Evolutionary conservation across 2,888 invertebrate species (phyloP).

Genomic region (Netelia inedita): DNA sequence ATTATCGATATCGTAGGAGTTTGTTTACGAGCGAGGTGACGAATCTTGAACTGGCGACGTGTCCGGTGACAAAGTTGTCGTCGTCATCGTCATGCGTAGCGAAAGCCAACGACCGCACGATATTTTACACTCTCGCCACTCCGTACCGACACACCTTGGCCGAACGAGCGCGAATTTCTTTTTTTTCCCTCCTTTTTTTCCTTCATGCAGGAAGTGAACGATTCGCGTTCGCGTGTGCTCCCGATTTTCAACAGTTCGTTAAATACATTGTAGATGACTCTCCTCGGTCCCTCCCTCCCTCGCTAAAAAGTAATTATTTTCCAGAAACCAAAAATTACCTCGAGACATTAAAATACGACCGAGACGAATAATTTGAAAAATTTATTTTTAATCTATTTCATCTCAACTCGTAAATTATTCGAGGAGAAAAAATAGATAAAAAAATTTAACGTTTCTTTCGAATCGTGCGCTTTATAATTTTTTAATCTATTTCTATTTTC

Average conservation of each 20-base stretch:
- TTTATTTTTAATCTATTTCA: too few relatives aligned
- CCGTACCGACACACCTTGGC: neutral
- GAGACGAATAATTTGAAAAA: too few relatives aligned
- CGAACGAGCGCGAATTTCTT: slow-evolving; percentile 16
- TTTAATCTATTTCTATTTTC: too few relatives aligned
- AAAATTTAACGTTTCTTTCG: too few relatives aligned
- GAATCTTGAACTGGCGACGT: slow-evolving; percentile 31
- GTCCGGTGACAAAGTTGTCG: slow-evolving; percentile 25
- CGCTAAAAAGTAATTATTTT: neutral
- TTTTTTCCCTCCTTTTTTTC: neutral
- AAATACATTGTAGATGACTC: neutral
- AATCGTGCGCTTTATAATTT: too few relatives aligned
- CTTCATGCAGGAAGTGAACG: neutral
- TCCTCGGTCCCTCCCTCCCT: too few relatives aligned
- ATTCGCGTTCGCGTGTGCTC: neutral
- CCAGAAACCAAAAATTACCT: too few relatives aligned
- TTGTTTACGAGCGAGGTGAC: slow-evolving; percentile 18
- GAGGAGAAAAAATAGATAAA: too few relatives aligned
- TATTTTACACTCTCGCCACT: slow-evolving; percentile 45
- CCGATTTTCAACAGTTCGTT: slow-evolving; percentile 8
- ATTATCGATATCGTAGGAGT: neutral
- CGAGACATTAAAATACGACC: too few relatives aligned
- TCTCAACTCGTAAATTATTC: too few relatives aligned
- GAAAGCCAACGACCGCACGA: slow-evolving; percentile 52
- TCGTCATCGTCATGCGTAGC: slow-evolving; percentile 48